A percentile compares a stretch with the other conserved stretches of the same genome.
phyloP scores from a whole-genome alignment of 2,888 invertebrate genomes.

The Pterostichus niger region DNA sequence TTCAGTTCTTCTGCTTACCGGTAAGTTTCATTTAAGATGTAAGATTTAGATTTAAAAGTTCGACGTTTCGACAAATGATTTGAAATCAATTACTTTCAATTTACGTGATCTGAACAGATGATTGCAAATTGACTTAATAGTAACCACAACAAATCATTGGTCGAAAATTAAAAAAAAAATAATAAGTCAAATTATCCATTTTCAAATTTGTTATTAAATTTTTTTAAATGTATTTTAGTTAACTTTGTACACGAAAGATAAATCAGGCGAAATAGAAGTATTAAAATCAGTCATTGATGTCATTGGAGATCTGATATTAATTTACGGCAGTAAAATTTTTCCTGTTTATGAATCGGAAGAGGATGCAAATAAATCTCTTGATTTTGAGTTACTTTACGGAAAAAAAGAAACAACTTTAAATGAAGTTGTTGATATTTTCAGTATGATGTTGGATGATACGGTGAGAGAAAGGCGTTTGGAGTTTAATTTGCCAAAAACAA shows the following conservation, averaged over 20 bases:
- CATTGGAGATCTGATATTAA: slow-evolving; percentile 40
- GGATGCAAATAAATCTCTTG: slow-evolving; percentile 8
- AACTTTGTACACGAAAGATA: slow-evolving; percentile 10
- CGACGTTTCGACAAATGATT: too few species aligned
- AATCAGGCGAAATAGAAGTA: neutral
- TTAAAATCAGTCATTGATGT: slow-evolving; percentile 11
- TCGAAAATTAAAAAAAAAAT: too few species aligned
- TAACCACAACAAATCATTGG: too few species aligned
- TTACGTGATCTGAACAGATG: too few species aligned
- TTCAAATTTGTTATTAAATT: too few species aligned
- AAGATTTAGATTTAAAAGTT: too few species aligned
- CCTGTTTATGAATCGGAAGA: neutral
- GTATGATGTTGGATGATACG: slow-evolving; percentile 37
- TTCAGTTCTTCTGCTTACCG: slow-evolving; percentile 46
- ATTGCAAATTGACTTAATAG: too few species aligned
- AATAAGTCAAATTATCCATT: neutral
- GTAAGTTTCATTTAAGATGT: slow-evolving; percentile 35
- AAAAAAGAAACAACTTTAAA: slow-evolving; percentile 32
- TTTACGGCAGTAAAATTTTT: slow-evolving; percentile 29
- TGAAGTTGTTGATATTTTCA: slow-evolving; percentile 43
- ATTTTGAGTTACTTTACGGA: slow-evolving; percentile 40
- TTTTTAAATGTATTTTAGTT: slow-evolving; percentile 32
- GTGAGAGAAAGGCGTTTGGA: slow-evolving; percentile 9
- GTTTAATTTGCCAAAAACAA: neutral
- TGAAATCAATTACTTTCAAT: too few species aligned